Percentiles rank a stretch among this genome's conserved stretches.
Evolutionary conservation across 1,140 invertebrate species (phyloP).

Genomic region (Drosophila mauritiana): DNA sequence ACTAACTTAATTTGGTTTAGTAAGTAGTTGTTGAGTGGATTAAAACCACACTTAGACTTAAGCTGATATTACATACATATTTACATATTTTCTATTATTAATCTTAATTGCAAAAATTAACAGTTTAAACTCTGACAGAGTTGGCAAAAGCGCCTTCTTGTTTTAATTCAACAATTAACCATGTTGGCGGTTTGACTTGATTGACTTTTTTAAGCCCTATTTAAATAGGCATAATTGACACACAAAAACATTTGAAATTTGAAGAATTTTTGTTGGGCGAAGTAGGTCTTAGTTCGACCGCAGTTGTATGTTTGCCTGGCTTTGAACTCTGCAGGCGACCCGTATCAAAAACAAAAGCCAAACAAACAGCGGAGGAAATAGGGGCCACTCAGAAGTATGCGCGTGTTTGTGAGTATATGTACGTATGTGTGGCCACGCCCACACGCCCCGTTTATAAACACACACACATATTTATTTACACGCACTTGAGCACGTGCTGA

Average conservation of each 20-base stretch:
- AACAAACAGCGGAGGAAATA: conserved; percentile 36
- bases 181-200: not conserved
- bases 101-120: too few relatives aligned
- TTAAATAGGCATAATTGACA: not conserved
- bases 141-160: too few relatives aligned
- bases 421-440: conserved; percentile 5
- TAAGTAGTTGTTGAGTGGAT: too few relatives aligned
- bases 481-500: conserved; percentile 77
- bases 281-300: not conserved
- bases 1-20: not conserved
- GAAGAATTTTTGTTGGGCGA: not conserved
- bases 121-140: too few relatives aligned
- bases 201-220: not conserved
- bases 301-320: conserved; percentile 31
- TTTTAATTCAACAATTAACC: too few relatives aligned
- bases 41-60: too few relatives aligned
- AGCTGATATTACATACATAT: too few relatives aligned
- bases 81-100: too few relatives aligned
- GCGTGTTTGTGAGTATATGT: conserved; percentile 15
- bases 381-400: conserved; percentile 23
- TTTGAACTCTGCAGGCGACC: conserved; percentile 56
- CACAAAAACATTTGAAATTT: not conserved
- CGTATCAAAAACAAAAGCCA: conserved; percentile 66
- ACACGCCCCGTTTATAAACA: conserved; percentile 1
- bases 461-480: conserved; percentile 59